A percentile compares a stretch with the other conserved stretches of the same genome.
These are phyloP conservation scores for Grammomys dolichurus DNA, from an alignment of 2,113 vertebrate genomes.

Conservation along the genomic window DNA sequence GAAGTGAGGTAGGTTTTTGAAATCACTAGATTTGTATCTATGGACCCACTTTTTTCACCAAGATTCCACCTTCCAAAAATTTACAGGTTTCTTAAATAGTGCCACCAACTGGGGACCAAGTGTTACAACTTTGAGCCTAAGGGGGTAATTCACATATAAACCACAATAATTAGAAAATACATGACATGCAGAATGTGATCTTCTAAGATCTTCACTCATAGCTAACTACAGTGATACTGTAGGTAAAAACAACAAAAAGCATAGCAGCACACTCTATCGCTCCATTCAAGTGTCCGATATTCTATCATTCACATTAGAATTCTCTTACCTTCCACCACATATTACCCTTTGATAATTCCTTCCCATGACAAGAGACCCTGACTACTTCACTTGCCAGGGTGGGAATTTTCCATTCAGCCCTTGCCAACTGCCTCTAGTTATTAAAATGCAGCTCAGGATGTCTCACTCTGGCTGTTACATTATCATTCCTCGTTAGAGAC, in stretches of 20 bases:
- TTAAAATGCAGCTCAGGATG: slow-evolving; percentile 89
- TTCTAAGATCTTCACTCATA: not conserved
- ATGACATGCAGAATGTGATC: not conserved
- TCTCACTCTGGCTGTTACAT: slow-evolving; percentile 88
- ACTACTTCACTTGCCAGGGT: slow-evolving; percentile 58
- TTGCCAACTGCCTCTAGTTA: slow-evolving; percentile 82
- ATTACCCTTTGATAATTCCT: slow-evolving; percentile 60
- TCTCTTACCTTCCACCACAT: not conserved
- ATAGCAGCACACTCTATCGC: not conserved
- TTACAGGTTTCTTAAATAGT: not conserved
- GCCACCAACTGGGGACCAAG: not conserved
- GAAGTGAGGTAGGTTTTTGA: not conserved
- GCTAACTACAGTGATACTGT: slow-evolving; percentile 43
- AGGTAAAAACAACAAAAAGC: slow-evolving; percentile 58
- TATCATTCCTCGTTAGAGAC: slow-evolving; percentile 91
- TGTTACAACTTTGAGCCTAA: not conserved
- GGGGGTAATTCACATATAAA: not conserved
- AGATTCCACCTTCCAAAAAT: not conserved
- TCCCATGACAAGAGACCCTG: slow-evolving; percentile 42
- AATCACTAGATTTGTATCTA: not conserved
- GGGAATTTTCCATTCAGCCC: slow-evolving; percentile 76
- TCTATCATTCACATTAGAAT: not conserved
- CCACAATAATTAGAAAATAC: not conserved
- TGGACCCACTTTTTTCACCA: no score
- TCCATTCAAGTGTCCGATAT: not conserved